Evolutionary conservation across 2,888 invertebrate genomes (phyloP).

Genomic region (Morinoia aosen): DNA sequence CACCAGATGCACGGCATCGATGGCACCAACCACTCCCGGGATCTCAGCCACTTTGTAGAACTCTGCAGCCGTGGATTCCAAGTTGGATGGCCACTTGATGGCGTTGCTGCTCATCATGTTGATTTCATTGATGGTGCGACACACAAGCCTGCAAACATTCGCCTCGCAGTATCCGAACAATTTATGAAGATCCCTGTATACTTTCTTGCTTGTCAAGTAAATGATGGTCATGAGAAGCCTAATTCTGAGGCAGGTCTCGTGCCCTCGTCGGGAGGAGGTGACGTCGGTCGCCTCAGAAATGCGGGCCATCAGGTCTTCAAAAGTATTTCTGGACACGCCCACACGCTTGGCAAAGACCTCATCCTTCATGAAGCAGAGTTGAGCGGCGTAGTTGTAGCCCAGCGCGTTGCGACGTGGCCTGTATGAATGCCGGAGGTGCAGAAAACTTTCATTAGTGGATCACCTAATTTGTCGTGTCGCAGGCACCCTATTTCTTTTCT

Average conservation of each 20-base stretch:
- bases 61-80: conserved; percentile 20
- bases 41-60: neutral
- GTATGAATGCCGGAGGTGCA: neutral
- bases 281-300: neutral
- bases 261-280: neutral
- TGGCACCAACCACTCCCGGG: conserved; percentile 29
- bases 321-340: conserved; percentile 1
- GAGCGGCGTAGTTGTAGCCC: conserved; percentile 37
- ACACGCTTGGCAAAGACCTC: neutral
- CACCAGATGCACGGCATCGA: conserved; percentile 49
- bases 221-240: conserved; percentile 52
- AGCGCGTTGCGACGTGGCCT: neutral
- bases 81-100: conserved; percentile 31
- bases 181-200: conserved; percentile 35
- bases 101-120: conserved; percentile 45
- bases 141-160: conserved; percentile 16
- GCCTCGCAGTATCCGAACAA: conserved; percentile 51
- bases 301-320: conserved; percentile 36
- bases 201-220: conserved; percentile 48
- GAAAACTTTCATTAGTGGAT: neutral
- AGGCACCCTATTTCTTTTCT: neutral
- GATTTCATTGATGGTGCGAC: conserved; percentile 39
- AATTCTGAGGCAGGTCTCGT: conserved; percentile 34
- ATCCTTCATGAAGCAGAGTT: conserved; percentile 54
- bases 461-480: neutral